Evolutionary conservation across 2,888 invertebrate genomes (phyloP).

Genomic region (Metacarcinus magister): DNA sequence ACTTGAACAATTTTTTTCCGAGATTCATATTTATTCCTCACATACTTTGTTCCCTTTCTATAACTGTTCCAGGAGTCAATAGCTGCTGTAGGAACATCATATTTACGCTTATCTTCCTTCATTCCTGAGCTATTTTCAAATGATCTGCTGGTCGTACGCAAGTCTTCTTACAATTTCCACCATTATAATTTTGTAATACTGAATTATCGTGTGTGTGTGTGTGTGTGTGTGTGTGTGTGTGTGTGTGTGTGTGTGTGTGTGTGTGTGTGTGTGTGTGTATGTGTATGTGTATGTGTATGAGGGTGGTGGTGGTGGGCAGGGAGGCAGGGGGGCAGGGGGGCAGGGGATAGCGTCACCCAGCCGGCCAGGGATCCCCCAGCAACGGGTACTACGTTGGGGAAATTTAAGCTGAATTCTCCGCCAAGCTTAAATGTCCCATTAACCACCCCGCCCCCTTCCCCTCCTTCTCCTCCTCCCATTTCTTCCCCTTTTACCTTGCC

Average conservation of each 20-base stretch:
- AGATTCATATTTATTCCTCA: too few relatives aligned
- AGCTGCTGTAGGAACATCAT: too few relatives aligned
- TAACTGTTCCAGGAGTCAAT: too few relatives aligned
- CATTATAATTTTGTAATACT: neutral
- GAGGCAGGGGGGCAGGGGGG: neutral
- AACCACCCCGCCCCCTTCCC: neutral
- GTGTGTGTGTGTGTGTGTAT: neutral
- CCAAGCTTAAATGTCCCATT: conserved; percentile 33
- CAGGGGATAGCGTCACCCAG: neutral
- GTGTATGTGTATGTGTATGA: neutral
- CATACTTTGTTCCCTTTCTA: too few relatives aligned
- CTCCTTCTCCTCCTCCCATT: neutral
- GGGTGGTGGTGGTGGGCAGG: neutral
- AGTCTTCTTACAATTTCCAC: too few relatives aligned
- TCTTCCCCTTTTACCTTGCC: neutral
- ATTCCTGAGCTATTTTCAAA: too few relatives aligned
- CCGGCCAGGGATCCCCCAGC: neutral
- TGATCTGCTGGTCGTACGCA: too few relatives aligned
- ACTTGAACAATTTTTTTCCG: too few relatives aligned
- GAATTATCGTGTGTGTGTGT: neutral
- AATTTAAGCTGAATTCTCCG: conserved; percentile 36
- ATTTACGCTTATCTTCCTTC: too few relatives aligned
- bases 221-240: neutral
- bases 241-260: conserved; percentile 2
- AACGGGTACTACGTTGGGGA: neutral